A percentile compares a stretch with the other conserved stretches of the same genome.
phyloP scores from a whole-genome alignment of 2,797 vertebrate genomes.

The Clamator glandarius region DNA sequence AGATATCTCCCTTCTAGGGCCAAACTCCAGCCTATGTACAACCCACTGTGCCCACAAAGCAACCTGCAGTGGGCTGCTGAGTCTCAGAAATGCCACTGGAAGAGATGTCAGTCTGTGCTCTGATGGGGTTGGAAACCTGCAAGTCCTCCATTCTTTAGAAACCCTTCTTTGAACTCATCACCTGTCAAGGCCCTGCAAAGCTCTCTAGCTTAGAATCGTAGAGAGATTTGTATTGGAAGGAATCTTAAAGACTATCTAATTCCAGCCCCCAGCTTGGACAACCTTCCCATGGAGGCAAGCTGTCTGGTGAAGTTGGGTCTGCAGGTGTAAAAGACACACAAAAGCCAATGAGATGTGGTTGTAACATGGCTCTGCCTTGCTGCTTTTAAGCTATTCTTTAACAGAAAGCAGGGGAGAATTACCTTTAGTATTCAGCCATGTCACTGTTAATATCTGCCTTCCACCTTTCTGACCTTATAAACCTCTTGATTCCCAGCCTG shows the following conservation, averaged over 20 bases:
- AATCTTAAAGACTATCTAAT: neutral
- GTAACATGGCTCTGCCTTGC: neutral
- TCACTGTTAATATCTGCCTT: neutral
- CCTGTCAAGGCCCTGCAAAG: neutral
- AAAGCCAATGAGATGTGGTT: neutral
- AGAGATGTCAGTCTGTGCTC: neutral
- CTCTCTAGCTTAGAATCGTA: neutral
- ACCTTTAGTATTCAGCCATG: too few species aligned
- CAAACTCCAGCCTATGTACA: neutral
- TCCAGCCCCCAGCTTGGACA: neutral
- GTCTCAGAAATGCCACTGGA: fast-evolving
- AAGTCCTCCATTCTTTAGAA: neutral
- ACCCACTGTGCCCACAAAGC: neutral
- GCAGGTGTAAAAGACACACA: neutral
- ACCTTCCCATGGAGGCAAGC: neutral
- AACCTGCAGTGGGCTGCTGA: neutral
- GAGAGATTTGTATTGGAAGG: neutral
- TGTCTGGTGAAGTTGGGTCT: neutral
- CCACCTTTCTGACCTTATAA: neutral
- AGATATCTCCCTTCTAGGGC: neutral
- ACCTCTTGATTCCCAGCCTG: neutral
- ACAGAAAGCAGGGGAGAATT: neutral
- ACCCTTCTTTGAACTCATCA: neutral
- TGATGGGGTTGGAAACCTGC: neutral
- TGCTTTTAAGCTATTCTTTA: neutral